phyloP scores from a whole-genome alignment of 2,797 vertebrate genomes.

The Yasuhikotakia modesta region DNA sequence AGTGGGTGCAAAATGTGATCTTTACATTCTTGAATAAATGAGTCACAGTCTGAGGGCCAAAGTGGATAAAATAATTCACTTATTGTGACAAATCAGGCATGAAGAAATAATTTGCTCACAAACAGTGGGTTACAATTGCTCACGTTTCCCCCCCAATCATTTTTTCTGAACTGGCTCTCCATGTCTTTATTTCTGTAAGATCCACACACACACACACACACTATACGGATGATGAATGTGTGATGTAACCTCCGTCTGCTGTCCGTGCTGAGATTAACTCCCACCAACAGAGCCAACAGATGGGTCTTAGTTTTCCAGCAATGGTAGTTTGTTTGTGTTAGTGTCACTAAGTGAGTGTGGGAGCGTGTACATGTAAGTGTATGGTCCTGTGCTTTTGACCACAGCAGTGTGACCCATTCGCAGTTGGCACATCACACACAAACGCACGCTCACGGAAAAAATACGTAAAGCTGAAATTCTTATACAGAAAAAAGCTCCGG shows the following conservation, averaged over 20 bases:
- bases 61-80: constrained; percentile 37
- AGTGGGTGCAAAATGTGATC: constrained; percentile 32
- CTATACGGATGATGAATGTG: constrained; percentile 48
- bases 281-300: constrained; percentile 77
- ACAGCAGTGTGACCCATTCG: constrained; percentile 4
- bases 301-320: constrained; percentile 71
- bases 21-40: constrained; percentile 30
- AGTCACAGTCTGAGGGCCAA: constrained; percentile 48
- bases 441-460: not conserved
- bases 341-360: constrained; percentile 59
- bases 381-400: constrained; percentile 7
- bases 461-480: constrained; percentile 6
- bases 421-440: constrained; percentile 6
- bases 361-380: constrained; percentile 23
- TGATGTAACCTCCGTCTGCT: constrained; percentile 65
- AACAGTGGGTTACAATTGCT: constrained; percentile 12
- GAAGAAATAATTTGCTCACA: constrained; percentile 38
- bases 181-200: constrained; percentile 35
- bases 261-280: constrained; percentile 76
- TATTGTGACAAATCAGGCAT: constrained; percentile 43
- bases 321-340: constrained; percentile 61
- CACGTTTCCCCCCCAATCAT: constrained; percentile 19
- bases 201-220: constrained; percentile 22
- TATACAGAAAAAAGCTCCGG: constrained; percentile 4
- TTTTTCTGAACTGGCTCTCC: constrained; percentile 15